Base-by-base conservation (phyloP, 2,113 vertebrate species). In the Bolborhynchus lineola region DNA sequence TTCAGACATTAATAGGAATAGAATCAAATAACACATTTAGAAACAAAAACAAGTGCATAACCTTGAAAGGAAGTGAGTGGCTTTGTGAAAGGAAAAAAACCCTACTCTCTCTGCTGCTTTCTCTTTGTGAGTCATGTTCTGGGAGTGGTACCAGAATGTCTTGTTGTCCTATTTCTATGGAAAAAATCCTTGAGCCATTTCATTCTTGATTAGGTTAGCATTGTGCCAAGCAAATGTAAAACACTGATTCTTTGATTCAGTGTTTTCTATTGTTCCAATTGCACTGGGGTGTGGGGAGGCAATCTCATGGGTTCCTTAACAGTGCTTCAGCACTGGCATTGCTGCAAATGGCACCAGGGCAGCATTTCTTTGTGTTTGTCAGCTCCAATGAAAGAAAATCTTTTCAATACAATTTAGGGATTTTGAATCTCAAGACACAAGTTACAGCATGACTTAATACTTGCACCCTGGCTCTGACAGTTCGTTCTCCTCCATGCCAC, bases 181-280 rank as follows among this genome's bases (percentile, higher is more conserved):
- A 97, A 96, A 95, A 93, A 95, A 92, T 95, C 80, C 77, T 93
- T 90, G 39, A 93, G 88, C 91, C 83, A 94, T 93, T 91, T 79
- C 39, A 85, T 93, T 94, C 96, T 82, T 92, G 81, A 93, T 93
- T 86, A 83, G 90, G 75, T 78, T 93, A 86, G 80, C 88, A 77
- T 76, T 86, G 86, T 95, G 90, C 91, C 84, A 95, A 96, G 82
- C 28, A 90, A 88, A 92, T 50, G 71, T 65, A 92, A 96, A 94
- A 68, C 64, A 78, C 28, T 85, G 72, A 39, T 52, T 81, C 67
- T 69, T 71, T 81, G 86, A 92, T 84, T 96, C 79, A 41, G 44
- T 71, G 62, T 86, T 72, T 60, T 67, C 80, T 79, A 91, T 95
- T 95, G 82, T 95, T 95, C 59, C 1, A 0, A 5, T 35, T 69